Evolutionary conservation across 2,797 vertebrate genomes (phyloP), one percentile per base, ranked within the genome.

Genomic region (Chromobotia macracanthus): DNA sequence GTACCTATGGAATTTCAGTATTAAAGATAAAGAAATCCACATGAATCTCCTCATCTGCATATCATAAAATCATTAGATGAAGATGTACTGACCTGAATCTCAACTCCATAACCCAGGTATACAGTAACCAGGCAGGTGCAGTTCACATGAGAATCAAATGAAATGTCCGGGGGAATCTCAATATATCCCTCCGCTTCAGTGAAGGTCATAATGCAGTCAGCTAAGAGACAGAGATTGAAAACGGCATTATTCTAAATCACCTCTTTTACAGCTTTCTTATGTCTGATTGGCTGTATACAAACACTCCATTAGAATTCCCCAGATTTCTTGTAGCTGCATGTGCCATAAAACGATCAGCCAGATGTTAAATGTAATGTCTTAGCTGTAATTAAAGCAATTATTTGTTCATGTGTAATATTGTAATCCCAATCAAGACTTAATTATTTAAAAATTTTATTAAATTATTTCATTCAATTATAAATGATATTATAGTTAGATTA

Each of bases 91-190:
- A 99, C 98, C 96, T 98, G 96, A 88, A 99, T 94, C 90, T 99
- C 96, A 55, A 99, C 95, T 0, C 97, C 97, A 0, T 97, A 98
- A 87, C 98, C 97, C 23, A 97, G 94, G 85, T 97, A 99, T 82
- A 98, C 97, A 0, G 95, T 96, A 87, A 99, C 90, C 80, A 95
- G 92, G 91, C 96, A 98, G 90, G 92, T 95, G 86, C 97, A 99
- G 86, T 98, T 96, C 86, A 94, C 82, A 76, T 89, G 88, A 28
- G 91, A 91, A 16, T 95, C 93, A 1, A 78, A 73, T 1, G 83
- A 76, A 71, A 72, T 80, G 25, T 58, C 51, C 0, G 77, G 60
- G 0, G 94, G 93, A 84, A 97, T 95, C 88, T 95, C 93, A 82
- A 99, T 89, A 89, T 91, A 94, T 63, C 95, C 96, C 85, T 97